Evolutionary conservation across 92 coral and sea anemone genomes (phyloP).

Genomic region (Metridium senile): DNA sequence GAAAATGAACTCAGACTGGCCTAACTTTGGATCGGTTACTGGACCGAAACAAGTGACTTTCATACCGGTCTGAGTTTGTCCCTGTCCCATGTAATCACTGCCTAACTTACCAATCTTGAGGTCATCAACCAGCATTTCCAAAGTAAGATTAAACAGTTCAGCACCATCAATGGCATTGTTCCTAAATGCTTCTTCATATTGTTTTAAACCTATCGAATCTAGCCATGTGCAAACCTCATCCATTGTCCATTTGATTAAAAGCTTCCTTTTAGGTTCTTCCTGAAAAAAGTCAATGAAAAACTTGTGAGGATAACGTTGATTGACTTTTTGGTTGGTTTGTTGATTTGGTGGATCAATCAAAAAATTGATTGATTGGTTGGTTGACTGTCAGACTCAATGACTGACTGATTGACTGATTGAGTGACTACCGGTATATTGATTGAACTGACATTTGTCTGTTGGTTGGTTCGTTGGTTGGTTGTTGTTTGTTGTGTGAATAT

Average conservation of each 20-base stretch:
- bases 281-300: background rate
- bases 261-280: conserved; percentile 57
- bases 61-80: no score
- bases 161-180: conserved; percentile 92
- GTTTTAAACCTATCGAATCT: conserved; percentile 75
- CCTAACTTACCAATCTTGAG: conserved; percentile 88
- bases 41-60: no score
- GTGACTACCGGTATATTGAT: no score
- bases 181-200: conserved; percentile 80
- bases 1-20: no score
- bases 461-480: no score
- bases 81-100: no score
- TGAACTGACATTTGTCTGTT: no score
- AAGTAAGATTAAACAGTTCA: conserved; percentile 76
- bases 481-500: no score
- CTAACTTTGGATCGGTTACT: no score
- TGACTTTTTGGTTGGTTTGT: background rate
- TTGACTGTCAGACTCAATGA: background rate
- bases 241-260: conserved; percentile 77
- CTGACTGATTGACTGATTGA: background rate
- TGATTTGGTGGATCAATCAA: background rate
- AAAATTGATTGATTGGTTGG: background rate
- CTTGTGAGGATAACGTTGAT: no score
- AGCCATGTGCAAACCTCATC: conserved; percentile 96
- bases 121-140: conserved; percentile 80